Evolutionary conservation across 2,797 vertebrate genomes (phyloP), one percentile per base, ranked within the genome.

Genomic region (Eulemur albifrons): DNA sequence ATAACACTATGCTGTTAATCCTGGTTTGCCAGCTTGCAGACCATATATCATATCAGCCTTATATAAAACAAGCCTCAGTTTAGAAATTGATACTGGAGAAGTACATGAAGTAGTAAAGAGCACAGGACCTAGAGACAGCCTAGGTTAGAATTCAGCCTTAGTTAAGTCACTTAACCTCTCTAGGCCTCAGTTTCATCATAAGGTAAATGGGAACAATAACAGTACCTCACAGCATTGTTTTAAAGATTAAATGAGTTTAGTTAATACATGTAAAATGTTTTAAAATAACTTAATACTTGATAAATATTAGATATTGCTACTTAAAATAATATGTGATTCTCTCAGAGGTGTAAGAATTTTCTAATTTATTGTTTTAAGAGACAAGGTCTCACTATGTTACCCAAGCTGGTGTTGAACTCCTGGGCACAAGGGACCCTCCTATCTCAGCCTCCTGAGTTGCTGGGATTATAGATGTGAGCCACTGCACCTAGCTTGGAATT

Each of bases 301-400:
- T 38, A 83, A 84, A 59, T 20, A 81, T 72, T 79, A 94, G 15
- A 7, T 65, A 30, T 15, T 89, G 35, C 38, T 72, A 93, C 21
- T 72, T 77, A 89, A 90, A 95, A 90, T 77, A 86, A 93, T 65
- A 97, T 72, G 23, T 73, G 17, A 89, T 59, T 85, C 83, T 84
- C 40, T 82, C 30, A 81, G 69, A 92, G 15, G 54, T 76, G 32
- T 25, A 20, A 86, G n/a, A 75, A 86, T 73, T 84, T 92, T 90
- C n/a, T 17, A 18, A 59, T 65, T n/a, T 18, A n/a, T 65, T n/a
- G 15, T 65, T 65, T n/a, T 65, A 18, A 4, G 32, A 65, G 15
- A n/a, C 32, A 65, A n/a, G 8, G 32, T 65, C 63, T 63, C 14
- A 17, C 30, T 18, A n/a, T 65, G 32, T 65, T 18, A 8, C 32